Conservation (phyloP, 2,888 invertebrate genomes). For the Acleris literana region DNA sequence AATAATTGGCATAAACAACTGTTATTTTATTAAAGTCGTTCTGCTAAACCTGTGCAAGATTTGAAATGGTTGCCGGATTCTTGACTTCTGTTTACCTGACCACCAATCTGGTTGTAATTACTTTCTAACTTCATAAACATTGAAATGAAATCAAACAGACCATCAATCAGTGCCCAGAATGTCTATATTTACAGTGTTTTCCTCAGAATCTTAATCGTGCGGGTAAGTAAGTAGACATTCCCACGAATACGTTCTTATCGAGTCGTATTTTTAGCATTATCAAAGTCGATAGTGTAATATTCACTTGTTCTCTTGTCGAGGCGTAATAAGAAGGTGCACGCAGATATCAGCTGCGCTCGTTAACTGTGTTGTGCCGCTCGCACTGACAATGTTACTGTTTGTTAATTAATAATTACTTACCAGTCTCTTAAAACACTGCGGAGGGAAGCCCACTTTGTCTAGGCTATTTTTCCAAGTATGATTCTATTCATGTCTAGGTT, state of each 20-base stretch:
- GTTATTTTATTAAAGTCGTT: neutral
- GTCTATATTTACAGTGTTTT: neutral
- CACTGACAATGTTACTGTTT: too few species aligned
- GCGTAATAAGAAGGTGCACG: slow-evolving; percentile 55
- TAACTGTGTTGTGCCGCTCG: neutral
- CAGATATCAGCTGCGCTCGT: slow-evolving; percentile 44
- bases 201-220: slow-evolving; percentile 23
- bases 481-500: too few species aligned
- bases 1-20: neutral
- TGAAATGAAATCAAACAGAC: slow-evolving; percentile 5
- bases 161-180: slow-evolving; percentile 1
- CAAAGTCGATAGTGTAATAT: slow-evolving; percentile 64
- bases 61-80: slow-evolving; percentile 7
- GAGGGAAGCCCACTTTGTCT: too few species aligned
- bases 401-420: too few species aligned
- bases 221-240: slow-evolving; percentile 48
- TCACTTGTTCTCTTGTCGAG: slow-evolving; percentile 46
- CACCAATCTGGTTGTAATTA: slow-evolving; percentile 2
- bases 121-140: slow-evolving; percentile 2
- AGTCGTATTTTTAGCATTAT: slow-evolving; percentile 71
- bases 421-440: too few species aligned
- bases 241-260: slow-evolving; percentile 58
- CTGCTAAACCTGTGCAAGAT: slow-evolving; percentile 2
- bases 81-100: slow-evolving; percentile 9
- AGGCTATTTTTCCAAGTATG: too few species aligned